These are phyloP conservation scores for Eupeodes corollae DNA, from an alignment of 1,140 invertebrate species.

Conservation along the genomic window DNA sequence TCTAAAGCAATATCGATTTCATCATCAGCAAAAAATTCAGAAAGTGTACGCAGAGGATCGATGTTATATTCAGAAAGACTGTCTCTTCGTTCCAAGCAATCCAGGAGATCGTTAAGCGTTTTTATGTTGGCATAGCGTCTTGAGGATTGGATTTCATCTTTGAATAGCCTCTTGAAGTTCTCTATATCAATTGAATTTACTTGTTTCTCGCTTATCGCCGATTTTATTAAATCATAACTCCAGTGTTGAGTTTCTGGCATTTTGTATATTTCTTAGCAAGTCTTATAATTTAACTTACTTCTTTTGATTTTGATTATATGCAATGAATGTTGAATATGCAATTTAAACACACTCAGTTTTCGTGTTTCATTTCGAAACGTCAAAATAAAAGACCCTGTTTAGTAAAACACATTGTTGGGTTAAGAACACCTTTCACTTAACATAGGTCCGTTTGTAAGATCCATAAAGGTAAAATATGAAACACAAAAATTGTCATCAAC, in stretches of 20 bases:
- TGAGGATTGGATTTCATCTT: constrained; percentile 14
- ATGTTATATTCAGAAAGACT: constrained; percentile 17
- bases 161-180: constrained; percentile 14
- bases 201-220: constrained; percentile 9
- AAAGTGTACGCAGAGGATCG: constrained; percentile 8
- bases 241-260: constrained; percentile 3
- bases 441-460: no score
- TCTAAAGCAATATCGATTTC: constrained; percentile 9
- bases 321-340: no score
- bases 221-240: constrained; percentile 22
- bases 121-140: constrained; percentile 14
- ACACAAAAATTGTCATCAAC: no score
- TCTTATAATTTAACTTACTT: no score
- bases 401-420: no score
- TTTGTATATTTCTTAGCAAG: neutral
- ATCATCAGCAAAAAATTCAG: neutral
- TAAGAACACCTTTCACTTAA: no score
- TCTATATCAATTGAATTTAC: constrained; percentile 7
- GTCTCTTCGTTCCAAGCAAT: constrained; percentile 21
- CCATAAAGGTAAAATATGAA: no score
- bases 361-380: no score
- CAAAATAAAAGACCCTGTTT: no score
- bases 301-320: no score
- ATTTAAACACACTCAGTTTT: no score
- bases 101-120: constrained; percentile 16